phyloP scores from a whole-genome alignment of 2,797 vertebrate genomes.

The Moxostoma hubbsi region DNA sequence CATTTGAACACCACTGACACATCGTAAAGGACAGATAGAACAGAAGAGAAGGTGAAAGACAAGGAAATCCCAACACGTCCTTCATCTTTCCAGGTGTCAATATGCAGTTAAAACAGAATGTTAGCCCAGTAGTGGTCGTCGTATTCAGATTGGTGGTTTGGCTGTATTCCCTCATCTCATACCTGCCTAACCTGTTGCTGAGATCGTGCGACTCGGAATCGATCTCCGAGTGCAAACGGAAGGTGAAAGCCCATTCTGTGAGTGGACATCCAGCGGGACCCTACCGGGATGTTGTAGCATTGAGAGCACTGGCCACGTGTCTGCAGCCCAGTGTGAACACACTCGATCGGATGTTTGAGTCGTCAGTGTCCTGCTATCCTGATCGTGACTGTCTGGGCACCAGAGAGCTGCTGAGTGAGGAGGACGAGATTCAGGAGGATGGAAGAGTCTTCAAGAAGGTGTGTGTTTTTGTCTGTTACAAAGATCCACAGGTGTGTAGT shows the following conservation, averaged over 20 bases:
- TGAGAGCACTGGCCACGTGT: conserved; percentile 76
- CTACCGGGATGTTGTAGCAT: conserved; percentile 83
- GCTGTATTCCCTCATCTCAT: conserved; percentile 84
- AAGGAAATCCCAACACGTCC: too few relatives aligned
- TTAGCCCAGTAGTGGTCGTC: conserved; percentile 86
- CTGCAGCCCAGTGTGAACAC: conserved; percentile 87
- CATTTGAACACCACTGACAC: neutral
- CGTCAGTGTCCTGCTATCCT: conserved; percentile 80
- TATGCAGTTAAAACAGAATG: conserved; percentile 91
- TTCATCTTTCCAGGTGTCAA: conserved; percentile 26
- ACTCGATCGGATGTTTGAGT: conserved; percentile 88
- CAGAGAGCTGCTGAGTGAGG: conserved; percentile 89
- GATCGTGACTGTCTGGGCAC: conserved; percentile 87
- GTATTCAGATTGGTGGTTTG: conserved; percentile 85
- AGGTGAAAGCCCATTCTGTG: conserved; percentile 82
- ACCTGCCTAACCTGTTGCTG: conserved; percentile 86
- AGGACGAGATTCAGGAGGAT: conserved; percentile 89
- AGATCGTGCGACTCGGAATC: conserved; percentile 69
- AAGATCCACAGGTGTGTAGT: too few relatives aligned
- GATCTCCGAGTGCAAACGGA: conserved; percentile 78
- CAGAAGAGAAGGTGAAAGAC: too few relatives aligned
- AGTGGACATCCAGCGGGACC: conserved; percentile 79
- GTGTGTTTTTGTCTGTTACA: neutral
- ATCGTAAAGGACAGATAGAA: neutral
- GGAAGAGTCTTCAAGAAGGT: conserved; percentile 97